Evolutionary conservation across 2,888 invertebrate genomes (phyloP), one percentile per base, ranked within the genome.

Genomic region (Aphodius granarius): DNA sequence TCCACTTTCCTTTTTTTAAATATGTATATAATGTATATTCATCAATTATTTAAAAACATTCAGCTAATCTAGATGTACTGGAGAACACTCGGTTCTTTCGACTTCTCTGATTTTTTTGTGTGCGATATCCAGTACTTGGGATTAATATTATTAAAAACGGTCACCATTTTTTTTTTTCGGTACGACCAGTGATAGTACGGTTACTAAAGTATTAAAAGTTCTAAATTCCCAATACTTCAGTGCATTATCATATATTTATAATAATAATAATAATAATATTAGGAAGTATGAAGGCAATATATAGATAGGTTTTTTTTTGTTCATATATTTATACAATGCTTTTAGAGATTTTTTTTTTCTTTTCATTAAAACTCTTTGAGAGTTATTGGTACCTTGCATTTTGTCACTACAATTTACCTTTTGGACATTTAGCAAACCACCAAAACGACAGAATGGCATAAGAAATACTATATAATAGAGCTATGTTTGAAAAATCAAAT

Each of bases 211-310:
- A 87, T 86, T 86, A 87, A 87, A 87, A 86, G 85, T 86, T 43
- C 86, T 86, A 87, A 87, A 86, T 86, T 87, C 86, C 86, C 86
- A 87, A 87, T 87, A 87, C 86, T 87, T 87, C 86, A 87, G 87
- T 87, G 87, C 87, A 86, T 85, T 86, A 86, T 86, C 85, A 86
- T 87, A 85, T 84, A 18, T 21, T 68, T 19, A 84, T 85, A 83
- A 83, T 84, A 83, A 84, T 84, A 81, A 84, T 85, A 85, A 85
- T 86, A 86, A 85, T 43, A 43, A 43, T 6, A 84, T 86, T 87
- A 87, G 86, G 87, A 87, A 87, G 87, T 87, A 86, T 87, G 86
- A 87, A 87, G 87, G 87, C 87, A 87, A 70, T 86, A 87, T n/a
- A n/a, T n/a, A n/a, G n/a, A n/a, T 86, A 87, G 86, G 86, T 86